These are phyloP conservation scores for Hyles euphorbiae DNA, from an alignment of 1,140 invertebrate species.

Conservation along the genomic window DNA sequence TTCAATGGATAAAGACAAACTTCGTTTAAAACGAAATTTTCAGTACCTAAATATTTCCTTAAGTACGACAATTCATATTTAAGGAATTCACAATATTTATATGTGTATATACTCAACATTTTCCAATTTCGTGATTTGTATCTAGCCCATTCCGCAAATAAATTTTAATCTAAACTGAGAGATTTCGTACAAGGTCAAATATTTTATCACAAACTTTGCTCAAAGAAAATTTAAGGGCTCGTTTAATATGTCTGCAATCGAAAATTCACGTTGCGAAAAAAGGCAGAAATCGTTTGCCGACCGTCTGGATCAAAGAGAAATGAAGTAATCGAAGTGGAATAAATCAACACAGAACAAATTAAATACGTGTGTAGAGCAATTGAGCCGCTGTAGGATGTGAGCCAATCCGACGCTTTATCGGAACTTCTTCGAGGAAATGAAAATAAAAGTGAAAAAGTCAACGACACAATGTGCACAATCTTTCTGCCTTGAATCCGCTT, in stretches of 20 bases:
- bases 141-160: too few species aligned
- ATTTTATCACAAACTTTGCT: not conserved
- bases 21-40: too few species aligned
- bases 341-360: constrained; percentile 45
- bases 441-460: constrained; percentile 23
- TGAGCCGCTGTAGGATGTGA: constrained; percentile 25
- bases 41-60: too few species aligned
- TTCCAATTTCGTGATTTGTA: too few species aligned
- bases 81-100: too few species aligned
- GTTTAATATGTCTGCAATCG: constrained; percentile 14
- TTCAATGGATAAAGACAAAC: too few species aligned
- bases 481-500: constrained; percentile 15
- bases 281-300: constrained; percentile 29
- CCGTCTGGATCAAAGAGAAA: constrained; percentile 38
- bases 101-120: too few species aligned
- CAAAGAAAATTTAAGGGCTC: constrained; percentile 5
- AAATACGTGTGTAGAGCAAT: constrained; percentile 39
- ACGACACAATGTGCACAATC: constrained; percentile 24
- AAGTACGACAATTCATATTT: too few species aligned
- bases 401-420: constrained; percentile 27
- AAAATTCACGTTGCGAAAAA: constrained; percentile 22
- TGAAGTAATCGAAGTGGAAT: constrained; percentile 39
- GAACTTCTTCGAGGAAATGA: constrained; percentile 29
- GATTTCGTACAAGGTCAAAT: too few species aligned
- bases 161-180: too few species aligned